phyloP scores from a whole-genome alignment of 1,140 invertebrate genomes.

The Meloidogyne chitwoodi region DNA sequence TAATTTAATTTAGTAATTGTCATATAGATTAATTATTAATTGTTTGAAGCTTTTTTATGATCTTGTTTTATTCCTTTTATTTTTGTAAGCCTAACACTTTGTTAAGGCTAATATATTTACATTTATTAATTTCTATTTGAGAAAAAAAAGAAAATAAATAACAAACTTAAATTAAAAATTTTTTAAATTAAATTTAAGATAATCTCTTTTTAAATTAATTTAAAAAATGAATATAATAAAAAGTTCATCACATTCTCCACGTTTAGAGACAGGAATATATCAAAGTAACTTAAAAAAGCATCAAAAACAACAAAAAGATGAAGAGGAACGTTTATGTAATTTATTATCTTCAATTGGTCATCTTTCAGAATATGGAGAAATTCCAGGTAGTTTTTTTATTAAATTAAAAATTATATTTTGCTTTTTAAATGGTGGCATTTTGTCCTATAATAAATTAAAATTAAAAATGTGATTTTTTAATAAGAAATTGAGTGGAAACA shows the following conservation, averaged over 20 bases:
- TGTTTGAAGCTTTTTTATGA: too few relatives aligned
- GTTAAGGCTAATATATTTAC: not conserved
- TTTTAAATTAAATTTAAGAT: not conserved
- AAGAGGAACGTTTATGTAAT: conserved; percentile 8
- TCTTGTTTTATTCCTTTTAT: too few relatives aligned
- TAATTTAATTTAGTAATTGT: too few relatives aligned
- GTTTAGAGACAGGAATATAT: not conserved
- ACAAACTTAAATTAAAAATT: not conserved
- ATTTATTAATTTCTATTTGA: too few relatives aligned
- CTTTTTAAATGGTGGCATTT: too few relatives aligned
- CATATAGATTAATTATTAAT: too few relatives aligned
- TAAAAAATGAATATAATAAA: not conserved
- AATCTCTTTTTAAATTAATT: too few relatives aligned
- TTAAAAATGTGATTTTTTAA: too few relatives aligned
- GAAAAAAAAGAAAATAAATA: too few relatives aligned
- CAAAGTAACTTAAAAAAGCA: not conserved
- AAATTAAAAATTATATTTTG: not conserved
- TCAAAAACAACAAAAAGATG: not conserved
- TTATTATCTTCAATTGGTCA: conserved; percentile 25
- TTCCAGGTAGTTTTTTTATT: conserved; percentile 13
- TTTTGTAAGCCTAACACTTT: too few relatives aligned
- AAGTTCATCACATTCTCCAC: not conserved
- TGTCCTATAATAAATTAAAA: too few relatives aligned
- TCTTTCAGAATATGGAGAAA: conserved; percentile 22
- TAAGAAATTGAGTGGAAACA: too few relatives aligned